Conservation (phyloP, 2,113 vertebrate genomes). For the Amphiprion percula region DNA sequence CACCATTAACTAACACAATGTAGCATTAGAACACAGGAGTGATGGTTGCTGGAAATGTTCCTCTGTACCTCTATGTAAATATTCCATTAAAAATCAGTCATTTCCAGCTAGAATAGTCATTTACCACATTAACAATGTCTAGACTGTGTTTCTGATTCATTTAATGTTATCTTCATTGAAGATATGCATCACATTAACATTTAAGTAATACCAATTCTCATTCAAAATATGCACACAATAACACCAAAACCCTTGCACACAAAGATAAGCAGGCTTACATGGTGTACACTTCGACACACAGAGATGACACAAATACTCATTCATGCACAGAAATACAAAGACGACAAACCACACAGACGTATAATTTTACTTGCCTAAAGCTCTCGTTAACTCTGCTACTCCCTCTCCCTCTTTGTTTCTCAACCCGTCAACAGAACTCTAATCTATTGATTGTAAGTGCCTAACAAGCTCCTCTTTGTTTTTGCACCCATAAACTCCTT, state of each 20-base stretch:
- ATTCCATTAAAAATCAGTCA: too few relatives aligned
- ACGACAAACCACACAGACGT: conserved; percentile 37
- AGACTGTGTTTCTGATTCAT: too few relatives aligned
- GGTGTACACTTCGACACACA: not conserved
- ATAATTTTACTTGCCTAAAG: conserved; percentile 27
- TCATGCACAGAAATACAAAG: conserved; percentile 43
- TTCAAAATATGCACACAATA: too few relatives aligned
- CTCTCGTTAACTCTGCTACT: conserved; percentile 30
- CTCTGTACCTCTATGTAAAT: too few relatives aligned
- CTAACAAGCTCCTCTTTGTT: conserved; percentile 91
- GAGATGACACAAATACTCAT: conserved; percentile 42
- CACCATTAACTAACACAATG: too few relatives aligned
- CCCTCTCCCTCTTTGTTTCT: conserved; percentile 34
- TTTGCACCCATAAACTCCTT: conserved; percentile 82
- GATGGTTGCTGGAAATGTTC: too few relatives aligned
- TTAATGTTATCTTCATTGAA: too few relatives aligned
- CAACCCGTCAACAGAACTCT: conserved; percentile 67
- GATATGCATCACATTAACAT: too few relatives aligned
- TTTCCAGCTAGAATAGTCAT: too few relatives aligned
- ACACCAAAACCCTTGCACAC: not conserved
- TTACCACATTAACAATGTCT: too few relatives aligned
- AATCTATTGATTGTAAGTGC: conserved; percentile 86
- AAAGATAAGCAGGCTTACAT: not conserved
- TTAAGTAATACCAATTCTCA: too few relatives aligned
- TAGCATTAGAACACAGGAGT: too few relatives aligned